These are phyloP conservation scores for Thalassarche chlororhynchos DNA, from an alignment of 2,113 vertebrate species.

Conservation along the genomic window DNA sequence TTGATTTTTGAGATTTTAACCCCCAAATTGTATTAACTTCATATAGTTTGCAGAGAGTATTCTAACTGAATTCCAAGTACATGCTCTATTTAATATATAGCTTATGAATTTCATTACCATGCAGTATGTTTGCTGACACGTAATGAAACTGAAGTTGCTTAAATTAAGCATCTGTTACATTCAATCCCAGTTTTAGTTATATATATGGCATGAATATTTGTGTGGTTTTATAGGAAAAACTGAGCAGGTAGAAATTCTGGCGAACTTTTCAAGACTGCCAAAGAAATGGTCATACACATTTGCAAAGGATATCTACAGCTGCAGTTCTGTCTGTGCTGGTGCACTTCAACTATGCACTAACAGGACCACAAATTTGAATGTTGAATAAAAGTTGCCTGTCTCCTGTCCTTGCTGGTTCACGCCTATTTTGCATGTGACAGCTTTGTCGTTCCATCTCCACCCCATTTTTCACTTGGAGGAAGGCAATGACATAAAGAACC, in stretches of 20 bases:
- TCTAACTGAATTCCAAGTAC: neutral
- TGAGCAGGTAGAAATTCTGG: neutral
- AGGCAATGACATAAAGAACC: neutral
- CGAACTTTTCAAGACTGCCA: neutral
- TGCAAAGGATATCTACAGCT: neutral
- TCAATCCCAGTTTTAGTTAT: neutral
- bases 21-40: neutral
- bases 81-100: neutral
- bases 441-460: neutral
- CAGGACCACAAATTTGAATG: neutral
- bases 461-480: slow-evolving; percentile 23
- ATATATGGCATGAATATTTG: neutral
- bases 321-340: neutral
- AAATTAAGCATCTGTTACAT: slow-evolving; percentile 1
- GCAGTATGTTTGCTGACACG: neutral
- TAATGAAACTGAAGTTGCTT: neutral
- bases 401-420: neutral
- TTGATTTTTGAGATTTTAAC: neutral
- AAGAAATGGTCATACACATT: neutral
- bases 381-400: neutral
- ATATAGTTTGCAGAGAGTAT: neutral
- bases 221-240: neutral
- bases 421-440: neutral
- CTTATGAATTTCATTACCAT: slow-evolving; percentile 6
- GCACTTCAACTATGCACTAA: neutral